Conservation (phyloP, 2,797 vertebrate species). For the Enteromius anoplus region DNA sequence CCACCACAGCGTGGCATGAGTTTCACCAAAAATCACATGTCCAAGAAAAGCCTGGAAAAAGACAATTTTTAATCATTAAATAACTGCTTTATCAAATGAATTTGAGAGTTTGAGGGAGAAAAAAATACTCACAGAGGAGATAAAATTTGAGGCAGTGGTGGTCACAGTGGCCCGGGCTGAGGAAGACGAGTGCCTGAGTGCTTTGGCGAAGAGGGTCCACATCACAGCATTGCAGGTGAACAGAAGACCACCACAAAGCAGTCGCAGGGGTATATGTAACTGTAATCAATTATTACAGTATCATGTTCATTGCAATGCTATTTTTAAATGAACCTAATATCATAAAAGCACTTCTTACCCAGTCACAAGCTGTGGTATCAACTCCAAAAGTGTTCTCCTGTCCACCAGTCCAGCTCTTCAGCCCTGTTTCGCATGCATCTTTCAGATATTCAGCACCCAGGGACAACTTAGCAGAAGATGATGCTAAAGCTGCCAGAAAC, state of each 20-base stretch:
- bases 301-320: not conserved
- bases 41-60: conserved; percentile 74
- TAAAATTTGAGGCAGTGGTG: conserved; percentile 87
- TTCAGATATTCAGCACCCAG: conserved; percentile 76
- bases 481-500: conserved; percentile 79
- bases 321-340: too few relatives aligned
- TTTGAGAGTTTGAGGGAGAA: not conserved
- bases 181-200: conserved; percentile 86
- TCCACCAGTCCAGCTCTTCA: conserved; percentile 57
- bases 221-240: conserved; percentile 86
- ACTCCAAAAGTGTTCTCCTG: not conserved
- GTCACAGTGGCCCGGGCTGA: conserved; percentile 90
- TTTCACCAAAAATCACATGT: conserved; percentile 81
- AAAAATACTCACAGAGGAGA: conserved; percentile 83
- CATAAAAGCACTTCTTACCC: conserved; percentile 63
- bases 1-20: conserved; percentile 88
- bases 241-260: conserved; percentile 77
- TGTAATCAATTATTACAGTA: conserved; percentile 61
- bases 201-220: conserved; percentile 94
- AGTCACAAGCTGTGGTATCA: conserved; percentile 67
- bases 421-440: conserved; percentile 68
- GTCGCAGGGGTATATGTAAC: conserved; percentile 80
- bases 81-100: not conserved
- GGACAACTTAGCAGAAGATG: conserved; percentile 83
- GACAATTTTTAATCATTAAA: not conserved